Base-by-base conservation (phyloP, 1,140 invertebrate genomes). In the Homalodisca vitripennis region DNA sequence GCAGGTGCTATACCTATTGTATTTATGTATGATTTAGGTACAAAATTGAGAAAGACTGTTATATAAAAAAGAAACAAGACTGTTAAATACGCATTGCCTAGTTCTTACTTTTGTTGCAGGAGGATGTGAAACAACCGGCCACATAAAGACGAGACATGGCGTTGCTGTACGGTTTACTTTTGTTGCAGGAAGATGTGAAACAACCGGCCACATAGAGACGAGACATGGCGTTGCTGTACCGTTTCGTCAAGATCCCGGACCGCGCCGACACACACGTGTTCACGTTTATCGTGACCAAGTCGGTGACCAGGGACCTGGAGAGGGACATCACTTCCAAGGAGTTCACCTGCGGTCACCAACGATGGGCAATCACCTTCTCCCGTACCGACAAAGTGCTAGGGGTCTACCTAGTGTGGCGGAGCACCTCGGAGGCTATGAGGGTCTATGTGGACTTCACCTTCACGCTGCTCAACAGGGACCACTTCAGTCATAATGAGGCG, bases 281-380 rank as follows among this genome's bases (percentile, higher is more conserved):
- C 82, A 92, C 90, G 24, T 92, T 92, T 79, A 88, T 93, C 71
- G 90, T 93, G 67, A 93, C 91, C 27, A 85, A 88, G 72, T 90
- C 87, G 60, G 90, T 92, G 73, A 91, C 90, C 6, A 81, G 90
- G 31, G 90, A 93, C 80, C 84, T 90, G 12, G 89, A 92, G 78
- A 86, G 90, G 57, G 90, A 92, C 80, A 89, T 92, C 72, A 92
- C 90, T 34, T 91, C 89, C 70, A 92, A 92, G 79, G 92, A 94
- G 77, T 91, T 94, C 78, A 86, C 87, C 29, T 94, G 91, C 80
- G 91, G 92, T 10, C 91, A 92, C 77, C 92, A 94, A 75, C 84
- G 87, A 81, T 95, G 92, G 92, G 91, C 90, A n/a, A 89, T 94
- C 64, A 90, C 90, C 1, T 93, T 94, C 79, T 89, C 88, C 0